Evolutionary conservation across 1,140 invertebrate species (phyloP), one percentile per base, ranked within the genome.

Genomic region (Drosophila pectinifera): DNA sequence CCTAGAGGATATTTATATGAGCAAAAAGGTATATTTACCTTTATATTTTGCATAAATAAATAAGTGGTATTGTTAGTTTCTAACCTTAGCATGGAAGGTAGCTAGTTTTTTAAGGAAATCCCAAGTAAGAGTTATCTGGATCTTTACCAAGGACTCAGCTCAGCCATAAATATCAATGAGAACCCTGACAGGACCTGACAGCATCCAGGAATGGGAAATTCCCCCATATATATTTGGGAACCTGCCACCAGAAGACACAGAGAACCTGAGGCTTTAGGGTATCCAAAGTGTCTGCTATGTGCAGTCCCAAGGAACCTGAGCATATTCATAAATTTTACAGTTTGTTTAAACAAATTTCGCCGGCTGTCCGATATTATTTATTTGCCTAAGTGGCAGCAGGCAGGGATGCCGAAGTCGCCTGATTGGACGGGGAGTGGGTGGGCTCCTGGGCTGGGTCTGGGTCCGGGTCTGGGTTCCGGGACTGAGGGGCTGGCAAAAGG

Each of bases 301-400:
- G 3, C 2, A 31, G 10, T 39, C 8, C 26, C 41, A 45, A 18
- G 51, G 73, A 80, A 74, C 68, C 78, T 80, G 18, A 75, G 69
- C 65, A 78, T 74, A 89, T 89, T 89, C 85, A 89, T 84, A 84
- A 89, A 89, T 89, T 89, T 84, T 56, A 20, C 46, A 84, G 73
- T 90, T 89, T 89, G 80, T 56, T 89, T 89, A 89, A 89, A 84
- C 65, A 89, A 89, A 72, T 73, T 83, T 80, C 31, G 57, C 59
- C 49, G 67, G 64, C 63, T 72, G 67, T 45, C 55, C 48, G 65
- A 78, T 86, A 88, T 89, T 86, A 83, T 88, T 89, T 88, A 89
- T 88, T 88, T 89, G 75, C 75, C 73, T 65, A 88, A 86, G 83
- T 88, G 83, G 70, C 75, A 82, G 31, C 45, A 56, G 58, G 20